Evolutionary conservation across 2,113 vertebrate genomes (phyloP), one percentile per base, ranked within the genome.

Genomic region (Pyxicephalus adspersus): DNA sequence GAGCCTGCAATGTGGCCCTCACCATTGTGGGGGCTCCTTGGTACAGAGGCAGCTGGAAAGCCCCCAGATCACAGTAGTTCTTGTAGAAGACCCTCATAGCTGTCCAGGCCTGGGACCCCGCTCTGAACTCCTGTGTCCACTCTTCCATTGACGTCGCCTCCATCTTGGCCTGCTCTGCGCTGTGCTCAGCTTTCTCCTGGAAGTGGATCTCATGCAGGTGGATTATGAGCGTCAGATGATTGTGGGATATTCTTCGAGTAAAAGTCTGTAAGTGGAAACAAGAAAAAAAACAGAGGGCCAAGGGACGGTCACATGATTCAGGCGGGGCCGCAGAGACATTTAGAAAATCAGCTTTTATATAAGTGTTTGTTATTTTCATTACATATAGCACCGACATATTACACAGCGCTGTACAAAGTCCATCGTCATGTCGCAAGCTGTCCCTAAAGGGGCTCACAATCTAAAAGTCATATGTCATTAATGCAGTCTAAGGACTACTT

Each of bases 1-100:
- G 57, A 2, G 23, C 22, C 9, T 61, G 15, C 1, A 25, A 3
- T 4, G 25, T 3, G 58, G 15, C 58, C 25, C 75, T 25, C 70
- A 88, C 86, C 84, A 77, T 78, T 23, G n/a, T 85, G 20, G 84
- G 87, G 25, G 83, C 73, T 23, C 85, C 85, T 8, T 84, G 83
- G 70, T 86, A 88, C 34, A 86, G 81, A 9, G 87, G 87, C 45
- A 87, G 76, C 34, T 86, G 83, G 29, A 84, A 85, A 52, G 77
- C 38, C 0, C 70, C 81, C 19, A 83, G 80, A 67, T 85, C 83
- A 68, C 87, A 86, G 81, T 87, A 85, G 20, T 51, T 67, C 61
- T 54, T 64, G 29, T 82, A 83, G 61, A 86, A 88, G 29, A 86
- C 79, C 3, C 80, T 84, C 29, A 85, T 22, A 13, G 81, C 85